Evolutionary conservation across 2,113 vertebrate species (phyloP).

Genomic region (Saccopteryx leptura): DNA sequence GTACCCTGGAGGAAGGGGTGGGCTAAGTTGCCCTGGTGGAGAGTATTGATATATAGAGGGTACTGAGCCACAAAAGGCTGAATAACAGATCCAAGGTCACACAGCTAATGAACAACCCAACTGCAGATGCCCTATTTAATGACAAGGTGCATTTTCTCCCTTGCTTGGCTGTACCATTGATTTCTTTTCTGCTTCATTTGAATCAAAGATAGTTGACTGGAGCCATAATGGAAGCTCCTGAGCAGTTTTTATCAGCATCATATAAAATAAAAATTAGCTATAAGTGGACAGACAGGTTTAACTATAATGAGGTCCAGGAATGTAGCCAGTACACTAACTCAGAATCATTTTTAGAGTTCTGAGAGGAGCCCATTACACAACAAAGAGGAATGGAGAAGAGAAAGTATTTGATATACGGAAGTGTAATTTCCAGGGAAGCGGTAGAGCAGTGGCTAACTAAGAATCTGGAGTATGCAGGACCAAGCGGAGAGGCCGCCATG

Average conservation of each 20-base stretch:
- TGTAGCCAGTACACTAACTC: not conserved
- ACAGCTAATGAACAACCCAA: not conserved
- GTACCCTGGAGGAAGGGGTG: not conserved
- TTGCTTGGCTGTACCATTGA: not conserved
- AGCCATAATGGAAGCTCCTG: not conserved
- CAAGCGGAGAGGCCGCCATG: not conserved
- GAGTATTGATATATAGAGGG: not conserved
- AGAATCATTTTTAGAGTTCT: not conserved
- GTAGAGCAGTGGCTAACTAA: not conserved
- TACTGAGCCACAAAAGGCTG: not conserved
- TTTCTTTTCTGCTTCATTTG: not conserved
- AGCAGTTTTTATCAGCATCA: not conserved
- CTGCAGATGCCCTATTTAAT: not conserved
- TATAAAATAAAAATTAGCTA: conserved; percentile 43
- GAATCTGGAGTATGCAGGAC: no score
- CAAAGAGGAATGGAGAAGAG: not conserved
- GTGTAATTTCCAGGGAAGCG: not conserved
- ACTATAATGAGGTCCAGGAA: not conserved
- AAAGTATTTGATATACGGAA: not conserved
- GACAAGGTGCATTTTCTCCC: not conserved
- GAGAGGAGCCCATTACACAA: not conserved
- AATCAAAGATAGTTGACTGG: not conserved
- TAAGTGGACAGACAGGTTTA: not conserved
- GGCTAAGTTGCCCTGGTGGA: not conserved
- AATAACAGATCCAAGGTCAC: not conserved